These are phyloP conservation scores for Spodoptera picta DNA, from an alignment of 2,888 invertebrate species.

Conservation along the genomic window DNA sequence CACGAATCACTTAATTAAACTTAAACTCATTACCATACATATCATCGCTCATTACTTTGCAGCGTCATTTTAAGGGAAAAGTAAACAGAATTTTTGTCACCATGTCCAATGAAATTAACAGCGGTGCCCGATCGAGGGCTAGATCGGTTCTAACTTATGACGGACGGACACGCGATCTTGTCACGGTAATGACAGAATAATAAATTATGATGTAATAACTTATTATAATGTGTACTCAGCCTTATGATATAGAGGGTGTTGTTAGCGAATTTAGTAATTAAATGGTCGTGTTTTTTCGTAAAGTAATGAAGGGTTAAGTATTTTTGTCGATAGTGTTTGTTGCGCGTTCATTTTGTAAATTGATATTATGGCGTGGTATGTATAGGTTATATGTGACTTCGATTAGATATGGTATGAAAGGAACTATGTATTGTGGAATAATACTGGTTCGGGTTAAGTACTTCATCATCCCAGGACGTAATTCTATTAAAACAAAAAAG, in stretches of 20 bases:
- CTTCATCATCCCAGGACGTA: too few species aligned
- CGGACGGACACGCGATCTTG: constrained; percentile 80
- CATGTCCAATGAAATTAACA: constrained; percentile 86
- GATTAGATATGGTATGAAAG: too few species aligned
- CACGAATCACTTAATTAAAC: constrained; percentile 75
- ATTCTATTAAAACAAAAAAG: too few species aligned
- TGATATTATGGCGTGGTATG: background rate
- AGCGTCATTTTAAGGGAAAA: constrained; percentile 76
- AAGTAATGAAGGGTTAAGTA: constrained; percentile 76
- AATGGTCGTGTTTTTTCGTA: constrained; percentile 64
- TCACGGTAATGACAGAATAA: constrained; percentile 87
- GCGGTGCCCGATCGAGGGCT: constrained; percentile 61
- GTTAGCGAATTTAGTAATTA: constrained; percentile 83
- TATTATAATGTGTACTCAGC: constrained; percentile 83
- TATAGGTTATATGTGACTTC: too few species aligned
- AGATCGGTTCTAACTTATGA: constrained; percentile 83
- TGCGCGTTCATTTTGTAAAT: constrained; percentile 41
- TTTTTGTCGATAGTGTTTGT: constrained; percentile 38
- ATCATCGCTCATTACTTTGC: constrained; percentile 70
- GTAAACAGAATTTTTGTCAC: constrained; percentile 88
- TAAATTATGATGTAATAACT: constrained; percentile 88
- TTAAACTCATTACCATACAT: constrained; percentile 79
- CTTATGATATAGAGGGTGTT: constrained; percentile 78
- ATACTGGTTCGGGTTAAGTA: too few species aligned
- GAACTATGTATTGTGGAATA: too few species aligned